Conservation (phyloP, 2,888 invertebrate genomes). For the Cephus rjabovi region DNA sequence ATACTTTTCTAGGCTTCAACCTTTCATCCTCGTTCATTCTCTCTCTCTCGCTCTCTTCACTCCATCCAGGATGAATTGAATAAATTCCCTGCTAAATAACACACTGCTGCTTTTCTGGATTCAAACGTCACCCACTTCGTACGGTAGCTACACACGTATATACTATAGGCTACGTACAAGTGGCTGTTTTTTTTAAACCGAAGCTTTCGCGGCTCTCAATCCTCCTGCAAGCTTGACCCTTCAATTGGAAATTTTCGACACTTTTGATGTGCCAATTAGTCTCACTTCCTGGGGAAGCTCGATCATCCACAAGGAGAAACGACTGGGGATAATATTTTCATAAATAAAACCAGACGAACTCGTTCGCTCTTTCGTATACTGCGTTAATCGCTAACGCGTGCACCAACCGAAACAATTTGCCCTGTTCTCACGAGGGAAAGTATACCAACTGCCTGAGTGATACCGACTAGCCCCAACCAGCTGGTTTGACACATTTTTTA, state of each 20-base stretch:
- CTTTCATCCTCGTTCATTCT: not conserved
- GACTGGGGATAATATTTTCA: not conserved
- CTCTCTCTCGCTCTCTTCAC: not conserved
- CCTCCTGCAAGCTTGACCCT: not conserved
- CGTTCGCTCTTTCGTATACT: not conserved
- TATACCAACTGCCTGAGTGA: not conserved
- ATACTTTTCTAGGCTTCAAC: not conserved
- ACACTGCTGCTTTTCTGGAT: not conserved
- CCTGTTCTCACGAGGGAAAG: not conserved
- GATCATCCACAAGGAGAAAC: not conserved
- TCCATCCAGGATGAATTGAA: not conserved
- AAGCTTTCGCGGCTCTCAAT: not conserved
- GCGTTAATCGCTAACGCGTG: not conserved
- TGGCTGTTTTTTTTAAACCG: too few relatives aligned
- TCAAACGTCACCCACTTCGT: not conserved
- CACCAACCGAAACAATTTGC: not conserved
- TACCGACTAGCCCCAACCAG: not conserved
- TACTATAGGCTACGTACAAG: too few relatives aligned
- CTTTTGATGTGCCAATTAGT: not conserved
- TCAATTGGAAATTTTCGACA: not conserved
- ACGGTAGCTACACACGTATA: not conserved
- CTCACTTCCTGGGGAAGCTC: not conserved
- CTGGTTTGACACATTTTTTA: not conserved
- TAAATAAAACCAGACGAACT: not conserved
- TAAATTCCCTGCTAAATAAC: not conserved